These are phyloP conservation scores for Ploceus nigricollis DNA, from an alignment of 2,113 vertebrate species.

Conservation along the genomic window DNA sequence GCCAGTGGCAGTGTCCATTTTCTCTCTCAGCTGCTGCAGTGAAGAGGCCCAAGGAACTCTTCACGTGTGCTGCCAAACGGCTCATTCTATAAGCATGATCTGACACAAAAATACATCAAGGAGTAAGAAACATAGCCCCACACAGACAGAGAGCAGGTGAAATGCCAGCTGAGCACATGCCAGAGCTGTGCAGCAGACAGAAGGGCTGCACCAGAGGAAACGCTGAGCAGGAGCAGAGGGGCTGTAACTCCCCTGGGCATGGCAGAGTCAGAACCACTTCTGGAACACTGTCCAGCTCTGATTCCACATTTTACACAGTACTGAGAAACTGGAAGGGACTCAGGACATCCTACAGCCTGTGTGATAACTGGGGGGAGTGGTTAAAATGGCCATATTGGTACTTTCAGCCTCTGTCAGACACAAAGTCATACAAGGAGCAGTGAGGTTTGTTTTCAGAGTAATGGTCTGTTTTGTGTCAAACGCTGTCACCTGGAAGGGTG, in stretches of 20 bases:
- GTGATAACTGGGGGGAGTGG: background rate
- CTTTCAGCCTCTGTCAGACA: background rate
- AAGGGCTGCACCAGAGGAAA: background rate
- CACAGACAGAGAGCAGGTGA: background rate
- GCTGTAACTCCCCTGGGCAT: background rate
- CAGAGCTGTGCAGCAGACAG: background rate
- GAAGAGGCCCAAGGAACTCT: background rate
- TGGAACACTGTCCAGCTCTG: background rate
- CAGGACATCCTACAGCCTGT: background rate
- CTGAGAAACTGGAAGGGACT: background rate
- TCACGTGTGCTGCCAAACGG: background rate
- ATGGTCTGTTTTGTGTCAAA: background rate
- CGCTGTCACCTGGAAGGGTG: background rate
- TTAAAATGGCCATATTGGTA: background rate
- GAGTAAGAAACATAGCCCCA: background rate
- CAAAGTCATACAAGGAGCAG: background rate
- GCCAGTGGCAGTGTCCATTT: background rate
- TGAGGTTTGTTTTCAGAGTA: background rate
- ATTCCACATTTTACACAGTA: background rate
- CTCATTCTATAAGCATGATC: background rate
- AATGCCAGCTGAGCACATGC: background rate
- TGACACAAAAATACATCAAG: background rate
- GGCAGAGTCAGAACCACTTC: background rate
- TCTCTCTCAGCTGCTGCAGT: background rate
- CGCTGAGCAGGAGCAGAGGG: background rate